Evolutionary conservation across 1,140 invertebrate genomes (phyloP), one percentile per base, ranked within the genome.

Genomic region (Cephus cinctus): DNA sequence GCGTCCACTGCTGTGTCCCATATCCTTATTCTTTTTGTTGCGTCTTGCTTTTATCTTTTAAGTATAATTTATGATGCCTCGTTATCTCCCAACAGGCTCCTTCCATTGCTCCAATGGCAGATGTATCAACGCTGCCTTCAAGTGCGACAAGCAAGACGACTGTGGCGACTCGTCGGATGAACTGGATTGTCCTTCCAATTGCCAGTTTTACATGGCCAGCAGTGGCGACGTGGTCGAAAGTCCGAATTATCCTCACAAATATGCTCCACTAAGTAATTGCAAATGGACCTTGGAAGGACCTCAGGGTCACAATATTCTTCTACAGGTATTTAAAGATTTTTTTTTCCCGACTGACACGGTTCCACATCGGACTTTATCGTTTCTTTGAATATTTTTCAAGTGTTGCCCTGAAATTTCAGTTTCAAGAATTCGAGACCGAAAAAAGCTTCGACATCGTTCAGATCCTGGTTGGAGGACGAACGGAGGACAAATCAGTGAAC

Each of bases 231-330:
- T 94, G 4, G 90, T 98, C 15, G 90, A 95, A 70, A 94, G 92
- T 56, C 90, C 92, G 1, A 94, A 93, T 68, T 97, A 95, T 74
- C 94, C 95, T 2, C 89, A 93, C 58, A 92, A 93, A 64, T 98
- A 98, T 70, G 82, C 84, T 43, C 82, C 92, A 2, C 83, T 96
- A 40, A 86, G 87, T 43, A 92, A 96, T 65, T 98, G 95, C 72
- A 95, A 95, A 76, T 98, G 96, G 95, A 96, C 94, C 1, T 78
- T 98, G 35, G 95, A 98, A 79, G 94, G 93, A 19, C 94, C 94
- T 3, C 86, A 96, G 74, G 95, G 95, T 30, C 92, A 95, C 70
- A 94, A 94, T 61, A 94, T 97, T 50, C 83, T 94, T 22, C 77
- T 96, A 44, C 85, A 87, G 77, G 85, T 86, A 38, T 23, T 18